A percentile compares a stretch with the other conserved stretches of the same genome.
Conservation (phyloP, 2,113 vertebrate genomes). For the Sigmodon hispidus region DNA sequence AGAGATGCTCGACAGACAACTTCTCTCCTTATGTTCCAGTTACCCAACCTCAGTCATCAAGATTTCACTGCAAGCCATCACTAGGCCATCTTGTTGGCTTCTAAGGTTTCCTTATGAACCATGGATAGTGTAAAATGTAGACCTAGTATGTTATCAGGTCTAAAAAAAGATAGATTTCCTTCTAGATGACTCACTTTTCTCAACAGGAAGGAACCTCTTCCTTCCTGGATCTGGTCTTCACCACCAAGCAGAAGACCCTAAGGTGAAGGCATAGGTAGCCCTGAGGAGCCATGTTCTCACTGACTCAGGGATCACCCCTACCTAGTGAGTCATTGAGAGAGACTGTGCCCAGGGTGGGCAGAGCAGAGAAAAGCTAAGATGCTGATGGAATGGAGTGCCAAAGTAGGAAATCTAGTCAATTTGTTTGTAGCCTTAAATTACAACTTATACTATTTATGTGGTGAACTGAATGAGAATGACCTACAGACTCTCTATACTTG, state of each 20-base stretch:
- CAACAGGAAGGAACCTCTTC: background rate
- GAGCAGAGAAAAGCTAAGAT: background rate
- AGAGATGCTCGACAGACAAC: no score
- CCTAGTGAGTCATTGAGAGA: background rate
- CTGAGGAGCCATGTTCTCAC: background rate
- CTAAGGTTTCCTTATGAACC: background rate
- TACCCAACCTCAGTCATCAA: background rate
- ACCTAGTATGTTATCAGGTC: conserved; percentile 15
- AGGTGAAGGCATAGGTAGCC: background rate
- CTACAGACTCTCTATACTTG: background rate
- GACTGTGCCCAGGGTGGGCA: background rate
- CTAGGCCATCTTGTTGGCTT: background rate
- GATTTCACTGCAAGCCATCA: no score
- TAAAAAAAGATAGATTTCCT: conserved; percentile 41
- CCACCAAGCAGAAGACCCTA: background rate
- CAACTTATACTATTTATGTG: background rate
- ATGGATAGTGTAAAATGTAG: background rate
- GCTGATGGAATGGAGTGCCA: background rate
- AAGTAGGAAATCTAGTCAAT: conserved; percentile 14
- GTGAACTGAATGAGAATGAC: background rate
- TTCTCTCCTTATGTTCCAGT: background rate
- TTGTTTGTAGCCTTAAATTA: conserved; percentile 9
- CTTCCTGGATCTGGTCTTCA: background rate
- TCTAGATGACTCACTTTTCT: conserved; percentile 25
- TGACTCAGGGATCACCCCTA: background rate